Evolutionary conservation across 1,140 invertebrate species (phyloP), one percentile per base, ranked within the genome.

Genomic region (Hypsibius dujardini): DNA sequence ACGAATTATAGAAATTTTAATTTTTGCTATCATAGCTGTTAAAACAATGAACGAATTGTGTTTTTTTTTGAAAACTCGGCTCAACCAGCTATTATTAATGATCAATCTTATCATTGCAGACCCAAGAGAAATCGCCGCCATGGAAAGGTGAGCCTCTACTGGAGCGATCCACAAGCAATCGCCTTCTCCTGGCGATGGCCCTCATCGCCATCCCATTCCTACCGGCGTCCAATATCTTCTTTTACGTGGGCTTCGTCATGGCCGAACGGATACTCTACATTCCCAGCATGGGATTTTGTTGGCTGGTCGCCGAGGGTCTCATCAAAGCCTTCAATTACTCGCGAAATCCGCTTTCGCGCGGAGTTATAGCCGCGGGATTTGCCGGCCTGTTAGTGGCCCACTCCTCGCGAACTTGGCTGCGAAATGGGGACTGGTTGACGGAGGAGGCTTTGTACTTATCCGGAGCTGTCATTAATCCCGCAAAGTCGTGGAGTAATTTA

Each of bases 381-480:
- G 46, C 71, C 47, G 50, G 71, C 40, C 28, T 76, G n/a, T 47
- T 74, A 1, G 69, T 70, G n/a, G 59, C 28, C 71, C 70, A 14
- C 46, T 75, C 47, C 46, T 46, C 3, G 1, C 84, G 87, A 73
- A 98, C 93, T 0, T 77, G 92, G 73, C 76, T 84, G 46, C 81
- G 94, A 72, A 97, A 97, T 79, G 79, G 83, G 69, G 93, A 95
- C 78, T 97, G 94, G 94, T 80, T 82, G 71, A 87, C 90, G 73
- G 94, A 97, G 80, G 94, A 96, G 81, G 87, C 86, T 73, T 83
- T 98, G 1, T 98, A 95, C 80, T 82, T 86, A 75, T 90, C 92
- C 59, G 94, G 93, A 3, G 84, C 97, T 70, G 79, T 84, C 70
- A 86, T 96, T 74, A 98, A 97, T 81, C 93, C 94, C 71, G 90